These are phyloP conservation scores for Drosophila erecta DNA, from an alignment of 1,140 invertebrate genomes.

Conservation along the genomic window DNA sequence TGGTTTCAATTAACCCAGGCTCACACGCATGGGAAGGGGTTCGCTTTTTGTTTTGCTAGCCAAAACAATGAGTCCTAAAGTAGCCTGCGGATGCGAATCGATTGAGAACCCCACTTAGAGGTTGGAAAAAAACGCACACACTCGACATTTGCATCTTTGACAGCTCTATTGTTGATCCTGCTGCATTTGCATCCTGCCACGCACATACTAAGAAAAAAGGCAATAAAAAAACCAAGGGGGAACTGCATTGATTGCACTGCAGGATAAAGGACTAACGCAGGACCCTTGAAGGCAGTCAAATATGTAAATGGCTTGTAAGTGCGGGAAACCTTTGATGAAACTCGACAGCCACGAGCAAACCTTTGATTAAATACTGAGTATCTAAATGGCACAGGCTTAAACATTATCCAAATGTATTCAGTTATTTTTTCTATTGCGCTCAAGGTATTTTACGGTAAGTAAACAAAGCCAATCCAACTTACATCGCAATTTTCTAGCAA, in stretches of 20 bases:
- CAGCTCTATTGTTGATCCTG: conserved; percentile 45
- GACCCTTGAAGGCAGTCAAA: conserved; percentile 21
- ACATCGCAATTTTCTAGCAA: background rate
- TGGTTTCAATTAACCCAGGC: conserved; percentile 44
- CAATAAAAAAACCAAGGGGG: conserved; percentile 22
- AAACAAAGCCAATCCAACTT: background rate
- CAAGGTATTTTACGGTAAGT: background rate
- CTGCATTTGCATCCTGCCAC: conserved; percentile 59
- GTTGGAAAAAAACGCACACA: conserved; percentile 12
- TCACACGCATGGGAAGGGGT: conserved; percentile 17
- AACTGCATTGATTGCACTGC: conserved; percentile 29
- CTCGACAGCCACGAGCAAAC: background rate
- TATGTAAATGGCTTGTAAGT: conserved; percentile 9
- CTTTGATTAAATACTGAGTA: background rate
- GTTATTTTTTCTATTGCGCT: background rate
- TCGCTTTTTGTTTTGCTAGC: conserved; percentile 28
- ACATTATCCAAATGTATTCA: background rate
- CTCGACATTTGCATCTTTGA: conserved; percentile 65
- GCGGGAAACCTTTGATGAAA: conserved; percentile 3
- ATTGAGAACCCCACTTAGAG: conserved; percentile 21
- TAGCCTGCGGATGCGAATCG: conserved; percentile 54
- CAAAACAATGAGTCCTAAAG: conserved; percentile 41
- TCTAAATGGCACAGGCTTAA: background rate
- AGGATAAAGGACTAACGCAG: conserved; percentile 17
- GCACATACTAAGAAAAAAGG: conserved; percentile 57